phyloP scores from a whole-genome alignment of 2,113 vertebrate genomes.

The Opisthocomus hoazin region DNA sequence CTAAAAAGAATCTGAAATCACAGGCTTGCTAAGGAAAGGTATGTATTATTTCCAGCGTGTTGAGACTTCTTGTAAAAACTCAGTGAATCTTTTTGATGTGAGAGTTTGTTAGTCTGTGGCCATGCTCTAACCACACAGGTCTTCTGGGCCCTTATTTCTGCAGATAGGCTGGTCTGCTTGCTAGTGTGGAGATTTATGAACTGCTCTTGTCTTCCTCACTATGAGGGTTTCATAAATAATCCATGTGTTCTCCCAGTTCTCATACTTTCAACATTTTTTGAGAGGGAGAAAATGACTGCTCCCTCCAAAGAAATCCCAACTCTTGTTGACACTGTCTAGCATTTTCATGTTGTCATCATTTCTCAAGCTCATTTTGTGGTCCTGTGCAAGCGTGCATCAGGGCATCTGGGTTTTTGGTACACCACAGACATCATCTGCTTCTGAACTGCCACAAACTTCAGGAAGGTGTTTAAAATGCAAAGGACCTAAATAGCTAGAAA shows the following conservation, averaged over 20 bases:
- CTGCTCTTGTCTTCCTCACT: neutral
- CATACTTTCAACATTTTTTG: neutral
- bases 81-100: neutral
- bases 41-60: neutral
- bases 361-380: neutral
- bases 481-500: neutral
- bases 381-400: fast-evolving
- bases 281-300: neutral
- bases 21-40: neutral
- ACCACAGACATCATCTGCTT: neutral
- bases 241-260: neutral
- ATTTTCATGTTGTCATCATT: neutral
- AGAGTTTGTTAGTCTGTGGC: neutral
- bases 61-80: neutral
- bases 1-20: neutral
- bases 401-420: neutral
- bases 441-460: neutral
- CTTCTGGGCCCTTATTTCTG: neutral
- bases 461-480: neutral
- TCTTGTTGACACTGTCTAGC: neutral
- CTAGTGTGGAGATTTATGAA: neutral
- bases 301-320: neutral
- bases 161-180: neutral
- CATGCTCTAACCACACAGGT: no score
- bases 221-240: neutral